These are phyloP conservation scores for Ageneiosus marmoratus DNA, from an alignment of 2,113 vertebrate genomes.

Conservation along the genomic window DNA sequence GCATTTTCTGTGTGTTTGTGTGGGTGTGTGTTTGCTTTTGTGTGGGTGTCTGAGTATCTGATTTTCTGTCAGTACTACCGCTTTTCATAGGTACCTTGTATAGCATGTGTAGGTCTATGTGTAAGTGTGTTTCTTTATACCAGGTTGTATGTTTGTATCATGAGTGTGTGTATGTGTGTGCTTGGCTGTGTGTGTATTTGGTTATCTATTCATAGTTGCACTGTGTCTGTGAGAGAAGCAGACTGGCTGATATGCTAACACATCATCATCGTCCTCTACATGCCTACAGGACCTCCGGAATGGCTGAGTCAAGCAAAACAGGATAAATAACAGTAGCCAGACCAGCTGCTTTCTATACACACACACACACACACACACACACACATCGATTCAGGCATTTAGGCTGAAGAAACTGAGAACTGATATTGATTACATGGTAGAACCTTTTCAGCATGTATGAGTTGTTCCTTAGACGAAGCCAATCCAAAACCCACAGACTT, in stretches of 20 bases:
- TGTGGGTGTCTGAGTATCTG: neutral
- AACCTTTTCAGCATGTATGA: neutral
- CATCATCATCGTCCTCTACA: constrained; percentile 20
- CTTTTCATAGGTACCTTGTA: neutral
- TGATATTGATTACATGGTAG: constrained; percentile 1
- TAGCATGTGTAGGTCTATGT: neutral
- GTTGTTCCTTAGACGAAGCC: neutral
- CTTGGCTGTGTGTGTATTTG: neutral
- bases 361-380: constrained; percentile 1
- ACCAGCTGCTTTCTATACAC: constrained; percentile 31
- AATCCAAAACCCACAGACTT: neutral
- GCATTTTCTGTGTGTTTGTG: constrained; percentile 6
- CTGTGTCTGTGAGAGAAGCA: neutral
- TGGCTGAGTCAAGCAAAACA: constrained; percentile 37
- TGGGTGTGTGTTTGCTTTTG: constrained; percentile 8
- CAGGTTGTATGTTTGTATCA: neutral
- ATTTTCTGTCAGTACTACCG: neutral
- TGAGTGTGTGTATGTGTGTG: constrained; percentile 6
- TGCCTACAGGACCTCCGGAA: constrained; percentile 30
- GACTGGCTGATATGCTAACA: constrained; percentile 6
- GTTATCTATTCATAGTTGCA: constrained; percentile 2
- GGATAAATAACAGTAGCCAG: constrained; percentile 32
- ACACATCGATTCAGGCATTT: neutral
- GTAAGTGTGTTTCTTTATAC: neutral
- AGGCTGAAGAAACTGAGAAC: neutral